Base-by-base conservation (phyloP, 2,113 vertebrate genomes). In the Triplophysa tibetana region DNA sequence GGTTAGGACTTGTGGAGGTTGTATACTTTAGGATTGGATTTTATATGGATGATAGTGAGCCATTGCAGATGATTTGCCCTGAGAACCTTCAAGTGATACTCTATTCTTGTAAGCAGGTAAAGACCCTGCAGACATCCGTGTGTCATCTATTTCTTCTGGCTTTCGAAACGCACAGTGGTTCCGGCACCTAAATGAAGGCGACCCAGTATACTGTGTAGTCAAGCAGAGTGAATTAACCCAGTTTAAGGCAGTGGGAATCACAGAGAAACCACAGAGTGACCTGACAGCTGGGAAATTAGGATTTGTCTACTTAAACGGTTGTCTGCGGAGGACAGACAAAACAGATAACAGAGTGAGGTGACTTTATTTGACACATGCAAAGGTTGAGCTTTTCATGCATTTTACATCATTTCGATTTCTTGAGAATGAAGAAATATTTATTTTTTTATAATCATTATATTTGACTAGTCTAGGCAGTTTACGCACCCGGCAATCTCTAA, bases 161-260 rank as follows among this genome's bases (percentile, higher is more conserved):
- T 13, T 26, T 54, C 12, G 38, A 14, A 54, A 63, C 4, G 17
- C 12, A n/a, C 72, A 19, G 21, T 43, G n/a, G 8, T 45, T 74
- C 12, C 45, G 2, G 17, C 60, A 63, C 60, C 10, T 48, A 75
- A 77, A 65, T 38, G 43, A 38, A 68, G 70, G 33, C 8, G 54
- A 69, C 64, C 54, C 73, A 75, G 58, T 63, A 61, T 48, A 77
- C 43, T 21, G 62, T 65, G 74, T 66, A 77, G 11, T 13, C 77
- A 76, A 69, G 70, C 82, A 75, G 50, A 83, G 73, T 83, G 64
- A 80, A 76, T 76, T 79, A 75, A 77, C 72, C 79, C 79, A 81
- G 26, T 75, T 76, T 60, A 62, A 67, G 19, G 64, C 52, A 75
- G 21, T 68, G 26, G 17, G 66, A 81, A 41, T 81, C 64, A 79